phyloP scores from a whole-genome alignment of 2,888 invertebrate genomes.

The Ligdia adustata region DNA sequence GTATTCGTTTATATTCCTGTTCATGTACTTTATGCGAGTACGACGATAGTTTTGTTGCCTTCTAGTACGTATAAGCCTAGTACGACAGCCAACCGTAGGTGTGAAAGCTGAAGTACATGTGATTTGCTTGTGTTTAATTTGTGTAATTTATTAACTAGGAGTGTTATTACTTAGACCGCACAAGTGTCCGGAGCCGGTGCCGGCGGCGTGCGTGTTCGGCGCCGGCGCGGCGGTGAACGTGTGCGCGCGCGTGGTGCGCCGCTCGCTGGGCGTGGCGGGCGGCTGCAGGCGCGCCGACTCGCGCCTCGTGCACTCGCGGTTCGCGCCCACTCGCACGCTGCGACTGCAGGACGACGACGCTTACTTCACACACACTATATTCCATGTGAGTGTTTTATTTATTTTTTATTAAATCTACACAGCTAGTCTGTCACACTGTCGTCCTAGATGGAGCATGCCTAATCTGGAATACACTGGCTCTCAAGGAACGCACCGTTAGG shows the following conservation, averaged over 20 bases:
- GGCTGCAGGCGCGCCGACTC: slow-evolving; percentile 62
- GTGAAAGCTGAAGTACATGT: too few species aligned
- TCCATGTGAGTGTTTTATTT: slow-evolving; percentile 84
- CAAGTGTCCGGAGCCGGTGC: slow-evolving; percentile 92
- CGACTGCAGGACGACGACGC: slow-evolving; percentile 83
- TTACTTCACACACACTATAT: slow-evolving; percentile 89
- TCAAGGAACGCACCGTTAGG: too few species aligned
- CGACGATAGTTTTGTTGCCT: too few species aligned
- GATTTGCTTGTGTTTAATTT: too few species aligned
- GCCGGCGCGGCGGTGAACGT: slow-evolving; percentile 88
- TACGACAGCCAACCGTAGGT: too few species aligned
- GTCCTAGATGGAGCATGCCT: too few species aligned
- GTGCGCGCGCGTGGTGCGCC: slow-evolving; percentile 94
- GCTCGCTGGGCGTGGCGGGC: slow-evolving; percentile 49
- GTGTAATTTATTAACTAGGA: too few species aligned
- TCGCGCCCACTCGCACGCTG: slow-evolving; percentile 71
- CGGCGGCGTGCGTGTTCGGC: slow-evolving; percentile 52
- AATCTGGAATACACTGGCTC: too few species aligned
- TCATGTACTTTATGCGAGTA: too few species aligned
- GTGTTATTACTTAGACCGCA: slow-evolving; percentile 95
- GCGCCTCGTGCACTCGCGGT: slow-evolving; percentile 71
- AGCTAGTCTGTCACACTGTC: neutral
- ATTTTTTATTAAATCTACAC: too few species aligned
- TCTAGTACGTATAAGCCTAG: too few species aligned
- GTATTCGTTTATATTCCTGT: too few species aligned